Conservation (phyloP, 2,888 invertebrate genomes). For the Iphiclides podalirius region DNA sequence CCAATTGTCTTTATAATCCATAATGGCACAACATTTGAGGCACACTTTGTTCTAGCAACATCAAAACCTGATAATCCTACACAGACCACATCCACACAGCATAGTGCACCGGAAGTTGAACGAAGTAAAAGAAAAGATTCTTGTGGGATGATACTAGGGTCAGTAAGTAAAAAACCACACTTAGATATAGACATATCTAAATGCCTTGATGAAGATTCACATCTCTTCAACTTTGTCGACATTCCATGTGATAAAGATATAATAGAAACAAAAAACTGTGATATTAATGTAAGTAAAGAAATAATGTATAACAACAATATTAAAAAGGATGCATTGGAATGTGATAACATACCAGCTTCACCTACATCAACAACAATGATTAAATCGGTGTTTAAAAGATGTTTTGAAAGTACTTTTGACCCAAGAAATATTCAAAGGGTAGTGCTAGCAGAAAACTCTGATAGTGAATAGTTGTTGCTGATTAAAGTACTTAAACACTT, state of each 20-base stretch:
- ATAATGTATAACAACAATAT: constrained; percentile 34
- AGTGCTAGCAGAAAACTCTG: constrained; percentile 86
- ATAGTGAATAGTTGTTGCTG: constrained; percentile 82
- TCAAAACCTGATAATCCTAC: constrained; percentile 79
- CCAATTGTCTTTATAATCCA: constrained; percentile 88
- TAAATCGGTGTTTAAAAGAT: constrained; percentile 84
- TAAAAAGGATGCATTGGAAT: constrained; percentile 41
- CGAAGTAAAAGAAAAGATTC: constrained; percentile 53
- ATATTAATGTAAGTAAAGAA: constrained; percentile 33
- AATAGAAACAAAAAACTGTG: constrained; percentile 21
- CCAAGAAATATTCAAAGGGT: constrained; percentile 79
- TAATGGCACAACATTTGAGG: constrained; percentile 87
- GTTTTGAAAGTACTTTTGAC: constrained; percentile 87
- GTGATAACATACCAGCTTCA: constrained; percentile 79
- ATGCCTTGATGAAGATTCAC: constrained; percentile 70
- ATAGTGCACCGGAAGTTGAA: constrained; percentile 49
- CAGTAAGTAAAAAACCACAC: constrained; percentile 61
- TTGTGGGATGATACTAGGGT: constrained; percentile 33
- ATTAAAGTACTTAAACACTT: no score
- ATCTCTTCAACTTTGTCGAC: constrained; percentile 71
- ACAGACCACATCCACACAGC: constrained; percentile 57
- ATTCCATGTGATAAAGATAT: constrained; percentile 42
- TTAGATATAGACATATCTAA: constrained; percentile 58
- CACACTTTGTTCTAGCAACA: constrained; percentile 89
- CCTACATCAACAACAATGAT: constrained; percentile 81